Evolutionary conservation across 2,113 vertebrate species (phyloP), one percentile per base, ranked within the genome.

Genomic region (Pipa parva): DNA sequence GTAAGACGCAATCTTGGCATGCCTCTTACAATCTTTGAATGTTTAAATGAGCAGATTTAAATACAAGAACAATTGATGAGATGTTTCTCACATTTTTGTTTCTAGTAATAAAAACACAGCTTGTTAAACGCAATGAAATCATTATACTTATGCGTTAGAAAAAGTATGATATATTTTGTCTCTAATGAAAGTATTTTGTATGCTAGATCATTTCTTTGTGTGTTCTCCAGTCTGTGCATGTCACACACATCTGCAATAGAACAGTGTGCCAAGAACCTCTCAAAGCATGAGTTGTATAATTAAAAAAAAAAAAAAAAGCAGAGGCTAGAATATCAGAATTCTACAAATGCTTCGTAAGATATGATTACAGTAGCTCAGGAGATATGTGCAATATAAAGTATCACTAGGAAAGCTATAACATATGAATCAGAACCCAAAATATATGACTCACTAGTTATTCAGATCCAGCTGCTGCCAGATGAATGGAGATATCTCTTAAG

Each of bases 301-400:
- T 75, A 56, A 75, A 79, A 78, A 79, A 74, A 76, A 76, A 56
- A 33, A 54, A 15, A 50, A 24, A 51, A 59, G 49, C 65, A 68
- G 36, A 48, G 65, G 56, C 59, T 68, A 50, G 46, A 68, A 49
- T 68, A 33, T 68, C 65, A 68, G 56, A 45, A 68, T 68, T 68
- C 42, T 68, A 33, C 18, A 61, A 60, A 52, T 61, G 57, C 66
- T 54, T 61, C 20, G 60, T 26, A 42, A 70, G 12, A 59, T 31
- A 70, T 60, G 57, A 57, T 60, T n/a, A n/a, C n/a, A n/a, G n/a
- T 52, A 59, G 25, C 46, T 54, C 37, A 8, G 26, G 59, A 69
- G 51, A 52, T 61, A n/a, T 70, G 60, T 70, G 28, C 33, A n/a
- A 61, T 59, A 37, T 17, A 20, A 29, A 22, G 29, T 29, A 58